Conservation (phyloP, 1,140 invertebrate genomes). For the Ips nitidus region DNA sequence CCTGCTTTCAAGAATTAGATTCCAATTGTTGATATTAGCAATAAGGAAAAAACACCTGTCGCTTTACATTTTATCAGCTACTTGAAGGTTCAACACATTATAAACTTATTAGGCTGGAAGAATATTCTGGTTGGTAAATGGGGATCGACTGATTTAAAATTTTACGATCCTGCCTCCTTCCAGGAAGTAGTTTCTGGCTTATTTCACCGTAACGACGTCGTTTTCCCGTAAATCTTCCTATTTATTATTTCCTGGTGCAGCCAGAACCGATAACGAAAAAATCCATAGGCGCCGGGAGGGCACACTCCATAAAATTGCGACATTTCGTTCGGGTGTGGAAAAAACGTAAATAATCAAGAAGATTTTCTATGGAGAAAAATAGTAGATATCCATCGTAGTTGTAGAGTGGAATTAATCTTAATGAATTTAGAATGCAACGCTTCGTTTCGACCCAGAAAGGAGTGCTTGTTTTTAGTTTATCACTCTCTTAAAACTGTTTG, state of each 20-base stretch:
- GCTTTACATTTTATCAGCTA: too few relatives aligned
- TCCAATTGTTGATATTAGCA: too few relatives aligned
- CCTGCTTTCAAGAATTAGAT: too few relatives aligned
- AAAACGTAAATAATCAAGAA: too few relatives aligned
- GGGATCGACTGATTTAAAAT: too few relatives aligned
- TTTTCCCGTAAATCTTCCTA: background rate
- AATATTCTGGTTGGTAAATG: too few relatives aligned
- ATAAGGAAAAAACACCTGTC: too few relatives aligned
- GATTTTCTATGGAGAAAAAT: conserved; percentile 1
- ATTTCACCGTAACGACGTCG: background rate
- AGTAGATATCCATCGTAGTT: background rate
- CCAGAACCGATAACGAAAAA: background rate
- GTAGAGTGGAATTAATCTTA: conserved; percentile 4
- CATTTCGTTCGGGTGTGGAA: too few relatives aligned
- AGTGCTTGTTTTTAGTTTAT: conserved; percentile 8
- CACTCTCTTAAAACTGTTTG: background rate
- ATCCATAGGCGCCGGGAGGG: background rate
- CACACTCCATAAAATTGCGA: too few relatives aligned
- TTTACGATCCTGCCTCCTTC: background rate
- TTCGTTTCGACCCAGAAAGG: conserved; percentile 5
- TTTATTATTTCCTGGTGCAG: conserved; percentile 2
- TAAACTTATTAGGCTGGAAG: too few relatives aligned
- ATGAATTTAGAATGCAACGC: conserved; percentile 12
- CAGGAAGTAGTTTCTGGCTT: conserved; percentile 1
- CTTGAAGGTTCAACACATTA: too few relatives aligned